Evolutionary conservation across 2,888 invertebrate genomes (phyloP).

Genomic region (Zaprionus bogoriensis): DNA sequence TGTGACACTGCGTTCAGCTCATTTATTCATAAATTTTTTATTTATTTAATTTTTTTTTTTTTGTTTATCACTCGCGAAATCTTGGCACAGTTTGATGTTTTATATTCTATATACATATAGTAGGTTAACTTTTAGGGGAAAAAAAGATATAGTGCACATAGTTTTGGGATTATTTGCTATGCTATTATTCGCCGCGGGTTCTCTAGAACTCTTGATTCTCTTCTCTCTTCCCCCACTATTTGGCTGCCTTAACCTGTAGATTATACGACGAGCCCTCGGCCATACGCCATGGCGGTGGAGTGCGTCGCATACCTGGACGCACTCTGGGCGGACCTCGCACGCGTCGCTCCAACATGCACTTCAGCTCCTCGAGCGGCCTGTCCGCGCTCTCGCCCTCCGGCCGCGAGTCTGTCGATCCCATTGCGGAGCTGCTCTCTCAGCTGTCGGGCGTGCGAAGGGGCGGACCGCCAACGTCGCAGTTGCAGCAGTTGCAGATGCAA

Average conservation of each 20-base stretch:
- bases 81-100: not conserved
- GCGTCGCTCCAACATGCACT: slow-evolving; percentile 96
- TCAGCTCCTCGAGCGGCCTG: slow-evolving; percentile 93
- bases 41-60: not conserved
- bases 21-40: slow-evolving; percentile 9
- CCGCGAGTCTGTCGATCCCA: slow-evolving; percentile 97
- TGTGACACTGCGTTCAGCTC: not conserved
- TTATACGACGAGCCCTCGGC: slow-evolving; percentile 93
- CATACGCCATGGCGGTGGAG: slow-evolving; percentile 87
- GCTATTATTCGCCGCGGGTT: too few relatives aligned
- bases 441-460: slow-evolving; percentile 93
- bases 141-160: not conserved
- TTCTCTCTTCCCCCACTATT: not conserved
- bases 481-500: slow-evolving; percentile 98
- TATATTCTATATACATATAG: not conserved
- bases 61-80: not conserved
- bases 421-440: slow-evolving; percentile 97
- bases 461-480: slow-evolving; percentile 88
- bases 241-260: slow-evolving; percentile 84
- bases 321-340: slow-evolving; percentile 90
- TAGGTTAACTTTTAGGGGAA: not conserved
- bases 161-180: not conserved
- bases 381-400: slow-evolving; percentile 93
- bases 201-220: not conserved
- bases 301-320: slow-evolving; percentile 91